Evolutionary conservation across 1,140 invertebrate species (phyloP).

Genomic region (Schlechtendalia chinensis): DNA sequence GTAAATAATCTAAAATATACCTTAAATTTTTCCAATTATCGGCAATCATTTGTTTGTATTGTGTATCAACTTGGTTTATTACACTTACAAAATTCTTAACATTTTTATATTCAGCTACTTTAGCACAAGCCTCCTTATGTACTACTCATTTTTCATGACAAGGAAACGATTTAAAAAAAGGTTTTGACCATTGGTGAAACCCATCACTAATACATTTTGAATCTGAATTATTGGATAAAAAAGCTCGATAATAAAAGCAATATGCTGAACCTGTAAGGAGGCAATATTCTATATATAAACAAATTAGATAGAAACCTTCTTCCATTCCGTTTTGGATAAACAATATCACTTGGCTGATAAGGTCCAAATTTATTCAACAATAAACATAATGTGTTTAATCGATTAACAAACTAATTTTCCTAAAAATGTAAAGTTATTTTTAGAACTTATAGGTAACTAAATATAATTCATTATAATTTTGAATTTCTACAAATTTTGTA

Average conservation of each 20-base stretch:
- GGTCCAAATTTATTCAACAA: too few relatives aligned
- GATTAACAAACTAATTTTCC: too few relatives aligned
- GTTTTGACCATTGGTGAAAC: not conserved
- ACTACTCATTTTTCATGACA: not conserved
- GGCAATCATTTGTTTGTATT: not conserved
- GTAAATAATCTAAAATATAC: not conserved
- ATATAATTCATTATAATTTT: too few relatives aligned
- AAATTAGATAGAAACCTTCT: not conserved
- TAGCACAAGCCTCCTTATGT: not conserved
- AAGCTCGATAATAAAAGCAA: not conserved
- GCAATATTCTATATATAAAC: slow-evolving; percentile 4
- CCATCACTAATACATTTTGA: not conserved
- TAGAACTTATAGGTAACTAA: too few relatives aligned
- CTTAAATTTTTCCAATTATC: not conserved
- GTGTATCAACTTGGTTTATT: too few relatives aligned
- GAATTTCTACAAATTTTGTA: too few relatives aligned
- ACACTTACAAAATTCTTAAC: not conserved
- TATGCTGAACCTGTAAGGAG: not conserved
- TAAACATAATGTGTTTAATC: not conserved
- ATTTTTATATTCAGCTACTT: not conserved
- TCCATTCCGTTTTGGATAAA: not conserved
- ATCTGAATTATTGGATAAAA: not conserved
- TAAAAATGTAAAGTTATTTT: too few relatives aligned
- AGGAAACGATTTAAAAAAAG: slow-evolving; percentile 2
- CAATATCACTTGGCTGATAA: not conserved